Evolutionary conservation across 2,888 invertebrate genomes (phyloP).

Genomic region (Eubasilissa splendida): DNA sequence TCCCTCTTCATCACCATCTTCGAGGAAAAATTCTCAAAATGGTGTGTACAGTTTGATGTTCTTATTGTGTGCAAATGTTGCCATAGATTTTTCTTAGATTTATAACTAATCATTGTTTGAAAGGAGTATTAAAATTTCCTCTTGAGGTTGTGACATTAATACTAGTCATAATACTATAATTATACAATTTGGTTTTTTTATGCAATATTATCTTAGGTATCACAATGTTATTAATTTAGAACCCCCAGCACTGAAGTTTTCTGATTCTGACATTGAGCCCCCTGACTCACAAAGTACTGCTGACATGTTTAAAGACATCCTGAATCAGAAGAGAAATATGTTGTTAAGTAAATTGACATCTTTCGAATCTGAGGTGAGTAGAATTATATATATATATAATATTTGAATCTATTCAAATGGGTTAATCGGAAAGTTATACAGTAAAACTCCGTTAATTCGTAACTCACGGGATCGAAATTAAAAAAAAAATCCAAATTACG

Average conservation of each 20-base stretch:
- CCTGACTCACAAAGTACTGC: slow-evolving; percentile 84
- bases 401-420: no score
- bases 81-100: no score
- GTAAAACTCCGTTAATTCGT: no score
- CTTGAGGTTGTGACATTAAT: background rate
- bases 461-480: no score
- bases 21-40: slow-evolving; percentile 80
- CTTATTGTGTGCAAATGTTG: background rate
- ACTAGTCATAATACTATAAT: background rate
- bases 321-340: slow-evolving; percentile 92
- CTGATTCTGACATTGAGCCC: slow-evolving; percentile 76
- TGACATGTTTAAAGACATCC: slow-evolving; percentile 94
- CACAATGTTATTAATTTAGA: slow-evolving; percentile 63
- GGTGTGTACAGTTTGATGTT: slow-evolving; percentile 64
- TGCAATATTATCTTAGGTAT: background rate
- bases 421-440: no score
- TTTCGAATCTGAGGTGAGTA: slow-evolving; percentile 91
- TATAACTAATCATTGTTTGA: no score
- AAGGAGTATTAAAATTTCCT: no score
- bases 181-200: background rate
- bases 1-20: slow-evolving; percentile 74
- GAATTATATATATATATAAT: slow-evolving; percentile 18
- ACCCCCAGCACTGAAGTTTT: slow-evolving; percentile 74
- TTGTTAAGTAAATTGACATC: slow-evolving; percentile 90
- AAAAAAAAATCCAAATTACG: no score